A percentile compares a stretch with the other conserved stretches of the same genome.
These are phyloP conservation scores for Eidolon helvum DNA, from an alignment of 2,113 vertebrate species.

Conservation along the genomic window DNA sequence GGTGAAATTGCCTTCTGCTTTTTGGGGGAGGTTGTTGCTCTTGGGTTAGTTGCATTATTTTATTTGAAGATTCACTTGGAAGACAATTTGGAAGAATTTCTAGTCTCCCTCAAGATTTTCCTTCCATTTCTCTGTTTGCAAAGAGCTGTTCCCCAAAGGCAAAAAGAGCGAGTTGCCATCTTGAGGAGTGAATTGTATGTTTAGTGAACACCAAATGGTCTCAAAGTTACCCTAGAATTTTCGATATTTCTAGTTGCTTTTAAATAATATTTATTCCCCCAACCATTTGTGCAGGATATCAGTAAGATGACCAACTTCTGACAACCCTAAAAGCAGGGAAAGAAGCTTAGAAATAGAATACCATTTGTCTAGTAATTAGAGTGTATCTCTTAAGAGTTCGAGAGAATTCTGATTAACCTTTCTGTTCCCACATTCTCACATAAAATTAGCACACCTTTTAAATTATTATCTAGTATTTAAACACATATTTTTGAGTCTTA, in stretches of 20 bases:
- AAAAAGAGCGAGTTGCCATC: constrained; percentile 74
- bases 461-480: constrained; percentile 74
- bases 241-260: neutral
- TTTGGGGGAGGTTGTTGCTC: constrained; percentile 52
- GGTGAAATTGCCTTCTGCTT: constrained; percentile 42
- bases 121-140: constrained; percentile 50
- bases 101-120: constrained; percentile 55
- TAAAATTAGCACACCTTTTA: constrained; percentile 79
- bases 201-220: constrained; percentile 57
- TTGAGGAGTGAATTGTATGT: constrained; percentile 37
- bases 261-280: neutral
- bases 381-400: constrained; percentile 80
- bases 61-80: constrained; percentile 65
- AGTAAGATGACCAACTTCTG: constrained; percentile 48
- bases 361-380: constrained; percentile 80
- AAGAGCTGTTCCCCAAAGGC: constrained; percentile 70
- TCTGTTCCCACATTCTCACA: constrained; percentile 73
- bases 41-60: constrained; percentile 42
- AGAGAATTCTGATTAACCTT: constrained; percentile 80
- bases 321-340: constrained; percentile 62
- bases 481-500: constrained; percentile 78
- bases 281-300: constrained; percentile 9
- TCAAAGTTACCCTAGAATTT: constrained; percentile 13
- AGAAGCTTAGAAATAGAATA: constrained; percentile 69
- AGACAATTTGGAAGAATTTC: constrained; percentile 46